Evolutionary conservation across 2,797 vertebrate species (phyloP).

Genomic region (Lithobates pipiens): DNA sequence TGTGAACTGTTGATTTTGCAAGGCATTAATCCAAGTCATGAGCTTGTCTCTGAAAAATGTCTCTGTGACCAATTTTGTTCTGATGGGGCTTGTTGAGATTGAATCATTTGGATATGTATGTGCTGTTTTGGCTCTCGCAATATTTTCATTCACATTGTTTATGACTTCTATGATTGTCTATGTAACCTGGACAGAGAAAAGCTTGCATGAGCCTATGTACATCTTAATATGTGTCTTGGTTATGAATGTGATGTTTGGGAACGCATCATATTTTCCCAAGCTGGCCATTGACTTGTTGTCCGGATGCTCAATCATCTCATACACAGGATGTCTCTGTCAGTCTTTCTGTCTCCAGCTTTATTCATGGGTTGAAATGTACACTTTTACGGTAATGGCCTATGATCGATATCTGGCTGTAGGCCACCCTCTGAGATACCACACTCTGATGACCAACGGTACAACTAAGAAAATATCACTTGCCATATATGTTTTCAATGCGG

Average conservation of each 20-base stretch:
- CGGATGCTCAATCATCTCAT: background rate
- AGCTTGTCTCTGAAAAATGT: too few relatives aligned
- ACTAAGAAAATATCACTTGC: background rate
- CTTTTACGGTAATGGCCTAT: slow-evolving; percentile 26
- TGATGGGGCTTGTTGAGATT: too few relatives aligned
- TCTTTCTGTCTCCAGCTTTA: background rate
- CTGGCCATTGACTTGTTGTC: background rate
- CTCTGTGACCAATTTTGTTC: too few relatives aligned
- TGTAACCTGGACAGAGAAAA: too few relatives aligned
- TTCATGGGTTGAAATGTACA: background rate
- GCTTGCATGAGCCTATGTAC: too few relatives aligned
- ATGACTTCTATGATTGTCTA: too few relatives aligned
- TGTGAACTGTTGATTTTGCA: too few relatives aligned
- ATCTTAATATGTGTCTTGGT: background rate
- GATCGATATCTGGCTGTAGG: slow-evolving; percentile 29
- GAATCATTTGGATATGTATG: too few relatives aligned
- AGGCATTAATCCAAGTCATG: too few relatives aligned
- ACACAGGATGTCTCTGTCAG: background rate
- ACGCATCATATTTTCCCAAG: background rate
- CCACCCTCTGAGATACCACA: slow-evolving; percentile 17
- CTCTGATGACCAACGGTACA: slow-evolving; percentile 6
- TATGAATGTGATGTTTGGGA: slow-evolving; percentile 30
- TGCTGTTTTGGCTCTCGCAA: too few relatives aligned
- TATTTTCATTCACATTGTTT: too few relatives aligned
- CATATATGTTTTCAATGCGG: background rate